A percentile compares a stretch with the other conserved stretches of the same genome.
Evolutionary conservation across 2,888 invertebrate genomes (phyloP).

Genomic region (Lithosia quadra): DNA sequence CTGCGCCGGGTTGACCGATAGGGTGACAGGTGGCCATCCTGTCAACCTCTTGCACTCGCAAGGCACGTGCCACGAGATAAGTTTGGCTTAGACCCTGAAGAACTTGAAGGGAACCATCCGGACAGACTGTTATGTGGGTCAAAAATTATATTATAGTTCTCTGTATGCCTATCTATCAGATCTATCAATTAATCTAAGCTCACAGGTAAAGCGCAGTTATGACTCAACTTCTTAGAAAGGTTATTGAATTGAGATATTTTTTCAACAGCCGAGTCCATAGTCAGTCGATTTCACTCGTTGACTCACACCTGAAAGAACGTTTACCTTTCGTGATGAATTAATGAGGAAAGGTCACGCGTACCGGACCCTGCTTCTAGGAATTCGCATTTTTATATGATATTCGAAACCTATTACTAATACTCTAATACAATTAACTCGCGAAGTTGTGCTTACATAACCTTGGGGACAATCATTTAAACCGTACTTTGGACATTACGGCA

Average conservation of each 20-base stretch:
- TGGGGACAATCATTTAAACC: neutral
- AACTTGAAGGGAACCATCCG: no score
- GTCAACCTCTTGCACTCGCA: no score
- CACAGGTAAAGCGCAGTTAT: conserved; percentile 14
- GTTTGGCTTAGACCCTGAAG: no score
- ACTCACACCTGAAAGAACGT: conserved; percentile 30
- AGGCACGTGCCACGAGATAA: no score
- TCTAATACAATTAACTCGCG: no score
- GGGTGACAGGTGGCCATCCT: no score
- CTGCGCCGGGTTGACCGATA: no score
- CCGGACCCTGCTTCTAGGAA: conserved; percentile 29
- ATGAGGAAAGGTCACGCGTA: conserved; percentile 39
- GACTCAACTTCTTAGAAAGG: conserved; percentile 46
- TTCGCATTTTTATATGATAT: neutral
- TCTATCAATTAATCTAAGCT: conserved; percentile 5
- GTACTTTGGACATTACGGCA: neutral
- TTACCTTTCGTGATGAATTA: conserved; percentile 39
- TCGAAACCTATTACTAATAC: conserved; percentile 15
- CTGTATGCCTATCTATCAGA: neutral
- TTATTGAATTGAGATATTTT: conserved; percentile 28
- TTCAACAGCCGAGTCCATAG: conserved; percentile 15
- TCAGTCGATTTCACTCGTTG: conserved; percentile 43
- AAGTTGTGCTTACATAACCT: neutral
- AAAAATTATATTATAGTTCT: no score
- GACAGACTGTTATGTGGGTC: no score